Evolutionary conservation across 2,888 invertebrate species (phyloP), one percentile per base, ranked within the genome.

Genomic region (Eumacrocentrus americanus): DNA sequence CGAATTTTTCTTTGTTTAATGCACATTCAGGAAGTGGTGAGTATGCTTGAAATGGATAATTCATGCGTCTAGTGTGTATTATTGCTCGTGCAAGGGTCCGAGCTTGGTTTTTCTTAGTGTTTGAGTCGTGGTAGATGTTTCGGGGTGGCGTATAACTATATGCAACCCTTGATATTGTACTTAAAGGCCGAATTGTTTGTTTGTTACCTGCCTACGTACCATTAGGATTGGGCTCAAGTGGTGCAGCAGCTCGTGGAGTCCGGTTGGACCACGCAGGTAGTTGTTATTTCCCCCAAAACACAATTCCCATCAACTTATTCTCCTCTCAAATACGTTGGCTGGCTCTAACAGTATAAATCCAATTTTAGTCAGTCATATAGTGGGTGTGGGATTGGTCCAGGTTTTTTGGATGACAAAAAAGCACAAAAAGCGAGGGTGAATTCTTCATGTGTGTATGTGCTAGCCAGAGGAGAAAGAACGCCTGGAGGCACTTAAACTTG

Each of bases 211-310:
- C 77, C 25, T 46, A 56, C 54, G 18, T 71, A 72, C 68, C 75
- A 79, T 78, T 82, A 91, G 91, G 91, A 91, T 85, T 91, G 91
- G 91, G 90, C 89, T 85, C 90, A 91, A 86, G 84, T 91, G 87
- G 89, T 91, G 84, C 90, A 91, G 86, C 90, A 90, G 83, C 88
- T 91, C 83, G 88, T 91, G 85, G 91, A 91, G 84, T 89, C 90
- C 78, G 90, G 90, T 83, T 90, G 90, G 87, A 89, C 89, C 84
- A 88, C 90, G 78, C 89, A 90, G 85, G 84, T 87, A 81, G 87
- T 87, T 87, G 90, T 91, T 87, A 87, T 78, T 81, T 79, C 76
- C 75, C 74, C 70, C 66, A 12, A 14, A 14, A 18, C 18, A 18
- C 7, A 16, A 16, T 34, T 50, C 34, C 11, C 16, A 23, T 35